phyloP scores from a whole-genome alignment of 2,888 invertebrate species.

The Hyppa rectilinea region DNA sequence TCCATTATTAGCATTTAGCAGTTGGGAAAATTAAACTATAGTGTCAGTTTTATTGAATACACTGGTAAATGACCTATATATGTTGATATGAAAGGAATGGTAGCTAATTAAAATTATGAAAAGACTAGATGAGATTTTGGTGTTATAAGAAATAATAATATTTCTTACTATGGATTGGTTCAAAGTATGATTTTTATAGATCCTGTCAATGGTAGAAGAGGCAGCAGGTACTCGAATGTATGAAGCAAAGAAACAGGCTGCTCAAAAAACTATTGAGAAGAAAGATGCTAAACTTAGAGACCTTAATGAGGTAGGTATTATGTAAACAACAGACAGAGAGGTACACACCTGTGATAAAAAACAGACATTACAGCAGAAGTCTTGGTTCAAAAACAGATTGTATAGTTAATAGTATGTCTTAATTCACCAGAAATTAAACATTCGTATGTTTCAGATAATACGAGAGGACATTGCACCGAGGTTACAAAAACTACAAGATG shows the following conservation, averaged over 20 bases:
- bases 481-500: conserved; percentile 95
- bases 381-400: neutral
- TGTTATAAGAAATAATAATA: neutral
- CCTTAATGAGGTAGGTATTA: conserved; percentile 92
- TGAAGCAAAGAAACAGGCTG: conserved; percentile 97
- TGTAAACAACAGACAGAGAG: neutral
- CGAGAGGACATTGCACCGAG: conserved; percentile 97
- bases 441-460: conserved; percentile 88
- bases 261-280: conserved; percentile 96
- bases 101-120: neutral
- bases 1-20: neutral
- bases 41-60: neutral
- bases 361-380: neutral
- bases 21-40: neutral
- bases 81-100: conserved; percentile 4
- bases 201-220: conserved; percentile 99
- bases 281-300: conserved; percentile 97
- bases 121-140: neutral
- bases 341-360: neutral
- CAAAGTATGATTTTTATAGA: conserved; percentile 85
- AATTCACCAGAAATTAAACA: neutral
- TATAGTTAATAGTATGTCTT: neutral
- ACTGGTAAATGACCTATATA: conserved; percentile 11
- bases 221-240: conserved; percentile 99
- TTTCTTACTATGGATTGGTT: neutral